phyloP scores from a whole-genome alignment of 2,113 vertebrate genomes.

The Burhinus bistriatus region DNA sequence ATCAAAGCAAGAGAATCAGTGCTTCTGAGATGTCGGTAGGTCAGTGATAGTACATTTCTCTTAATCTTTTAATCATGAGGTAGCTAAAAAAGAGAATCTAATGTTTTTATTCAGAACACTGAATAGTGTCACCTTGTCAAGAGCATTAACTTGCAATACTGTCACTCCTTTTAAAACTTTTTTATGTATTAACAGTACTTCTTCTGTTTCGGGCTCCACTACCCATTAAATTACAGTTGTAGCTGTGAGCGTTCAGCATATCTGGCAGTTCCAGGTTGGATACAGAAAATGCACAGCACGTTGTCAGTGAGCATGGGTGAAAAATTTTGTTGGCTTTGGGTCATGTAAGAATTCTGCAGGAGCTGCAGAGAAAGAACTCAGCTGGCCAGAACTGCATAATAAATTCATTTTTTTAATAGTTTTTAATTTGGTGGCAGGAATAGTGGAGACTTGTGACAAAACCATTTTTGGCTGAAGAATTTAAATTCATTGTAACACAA shows the following conservation, averaged over 20 bases:
- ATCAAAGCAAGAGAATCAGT: background rate
- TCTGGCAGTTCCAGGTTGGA: background rate
- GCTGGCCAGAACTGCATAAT: background rate
- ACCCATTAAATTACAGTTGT: background rate
- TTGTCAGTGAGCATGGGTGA: background rate
- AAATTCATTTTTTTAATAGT: background rate
- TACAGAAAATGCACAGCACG: background rate
- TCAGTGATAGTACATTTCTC: background rate
- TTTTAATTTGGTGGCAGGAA: conserved; percentile 6
- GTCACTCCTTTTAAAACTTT: background rate
- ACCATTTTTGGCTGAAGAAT: background rate
- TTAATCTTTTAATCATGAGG: background rate
- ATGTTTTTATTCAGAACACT: background rate
- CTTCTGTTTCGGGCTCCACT: background rate
- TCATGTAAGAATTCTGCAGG: background rate
- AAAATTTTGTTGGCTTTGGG: background rate
- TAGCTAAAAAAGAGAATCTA: background rate
- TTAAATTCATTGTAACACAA: background rate
- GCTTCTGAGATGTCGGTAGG: background rate
- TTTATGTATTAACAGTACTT: background rate
- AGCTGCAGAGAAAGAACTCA: background rate
- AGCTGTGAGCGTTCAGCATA: background rate
- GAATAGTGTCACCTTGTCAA: background rate
- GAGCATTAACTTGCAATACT: background rate
- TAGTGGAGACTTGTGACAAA: background rate